Base-by-base conservation (phyloP, 2,113 vertebrate species). In the Malurus melanocephalus region DNA sequence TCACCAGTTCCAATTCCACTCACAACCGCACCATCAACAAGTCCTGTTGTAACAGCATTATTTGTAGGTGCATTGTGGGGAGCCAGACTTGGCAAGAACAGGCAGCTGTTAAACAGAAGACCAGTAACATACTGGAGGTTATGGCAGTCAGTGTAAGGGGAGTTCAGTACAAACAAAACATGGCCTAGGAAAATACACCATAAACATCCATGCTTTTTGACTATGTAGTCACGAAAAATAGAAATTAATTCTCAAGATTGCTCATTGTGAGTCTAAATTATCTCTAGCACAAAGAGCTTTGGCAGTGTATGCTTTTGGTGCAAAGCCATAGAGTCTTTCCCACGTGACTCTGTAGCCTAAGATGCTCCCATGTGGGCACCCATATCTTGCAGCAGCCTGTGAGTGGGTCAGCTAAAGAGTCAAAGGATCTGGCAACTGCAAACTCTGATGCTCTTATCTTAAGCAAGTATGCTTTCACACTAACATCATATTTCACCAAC, bases 51-150 rank as follows among this genome's bases (percentile, higher is more conserved):
- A 60, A 98, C 98, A 30, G 98, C 97, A 80, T 98, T 99, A 91
- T 98, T 99, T 84, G 98, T 98, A 38, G 98, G 98, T 8, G 98
- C 98, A 21, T 99, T 99, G 90, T 99, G 99, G 43, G 99, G 99
- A 56, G 99, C 99, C 96, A 99, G 95, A 86, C 99, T 99, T 82
- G 99, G 99, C 93, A 99, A 97, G 92, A 99, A 99, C 85, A 99
- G 96, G 91, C 99, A 99, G 75, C 99, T 99, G 93, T 86, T 46
- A 87, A 85, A 85, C 32, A 94, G 88, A 77, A 89, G 55, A 93
- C 5, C 57, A 82, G 62, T 14, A 73, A 55, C 16, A 73, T 10
- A 46, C 10, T 16, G 21, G 40, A 60, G 46, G 43, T 80, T 23
- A 66, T 18, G 6, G 16, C 66, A 85, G 22, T 55, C 65, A 67